phyloP scores from a whole-genome alignment of 1,140 invertebrate genomes.

The Hormaphis cornu region DNA sequence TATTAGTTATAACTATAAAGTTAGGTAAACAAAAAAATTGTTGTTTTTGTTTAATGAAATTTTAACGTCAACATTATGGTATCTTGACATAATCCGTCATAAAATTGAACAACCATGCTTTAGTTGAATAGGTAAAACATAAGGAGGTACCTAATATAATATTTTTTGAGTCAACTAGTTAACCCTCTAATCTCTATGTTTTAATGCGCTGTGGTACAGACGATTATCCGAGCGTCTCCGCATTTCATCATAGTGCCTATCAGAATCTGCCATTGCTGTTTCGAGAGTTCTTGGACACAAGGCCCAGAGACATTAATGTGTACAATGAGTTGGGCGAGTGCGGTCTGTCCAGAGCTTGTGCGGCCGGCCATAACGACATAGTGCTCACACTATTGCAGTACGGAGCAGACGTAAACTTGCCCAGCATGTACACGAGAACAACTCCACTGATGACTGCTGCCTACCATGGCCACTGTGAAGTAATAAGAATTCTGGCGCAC shows the following conservation, averaged over 20 bases:
- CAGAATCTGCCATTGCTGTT: slow-evolving; percentile 11
- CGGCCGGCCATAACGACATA: not conserved
- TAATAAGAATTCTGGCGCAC: slow-evolving; percentile 17
- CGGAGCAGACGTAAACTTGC: not conserved
- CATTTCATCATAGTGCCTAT: slow-evolving; percentile 10
- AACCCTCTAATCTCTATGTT: not conserved
- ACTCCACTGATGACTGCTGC: slow-evolving; percentile 10
- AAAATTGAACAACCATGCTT: no score
- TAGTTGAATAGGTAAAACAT: no score
- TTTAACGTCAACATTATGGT: no score
- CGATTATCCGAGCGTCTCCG: not conserved
- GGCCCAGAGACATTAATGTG: not conserved
- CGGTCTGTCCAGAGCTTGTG: not conserved
- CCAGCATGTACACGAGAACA: not conserved
- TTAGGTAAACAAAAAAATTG: no score
- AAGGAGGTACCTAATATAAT: no score
- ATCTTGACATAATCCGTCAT: no score
- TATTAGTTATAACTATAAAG: no score
- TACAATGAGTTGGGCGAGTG: not conserved
- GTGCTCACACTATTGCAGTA: not conserved
- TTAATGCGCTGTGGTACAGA: not conserved
- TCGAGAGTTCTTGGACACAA: not conserved
- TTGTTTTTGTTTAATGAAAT: no score
- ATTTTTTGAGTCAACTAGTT: not conserved
- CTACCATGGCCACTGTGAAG: not conserved